A percentile compares a stretch with the other conserved stretches of the same genome.
These are phyloP conservation scores for Anoura caudifer DNA, from an alignment of 2,113 vertebrate species.

Conservation along the genomic window DNA sequence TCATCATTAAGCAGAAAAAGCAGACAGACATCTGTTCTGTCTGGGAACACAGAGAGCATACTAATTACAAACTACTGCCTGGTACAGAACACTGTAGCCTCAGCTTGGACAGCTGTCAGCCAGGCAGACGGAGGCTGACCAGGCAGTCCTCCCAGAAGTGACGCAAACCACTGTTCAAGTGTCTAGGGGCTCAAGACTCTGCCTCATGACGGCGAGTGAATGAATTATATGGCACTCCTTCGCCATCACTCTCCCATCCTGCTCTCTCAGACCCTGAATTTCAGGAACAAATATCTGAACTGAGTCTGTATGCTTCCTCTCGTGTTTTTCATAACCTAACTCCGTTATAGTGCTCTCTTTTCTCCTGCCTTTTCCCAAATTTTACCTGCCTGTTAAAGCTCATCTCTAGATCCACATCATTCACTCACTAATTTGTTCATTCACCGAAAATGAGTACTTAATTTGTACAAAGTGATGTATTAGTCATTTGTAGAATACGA, in stretches of 20 bases:
- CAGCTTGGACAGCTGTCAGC: neutral
- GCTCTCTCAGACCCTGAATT: neutral
- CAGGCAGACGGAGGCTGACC: neutral
- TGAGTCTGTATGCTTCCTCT: neutral
- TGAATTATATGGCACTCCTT: neutral
- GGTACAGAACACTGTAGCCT: neutral
- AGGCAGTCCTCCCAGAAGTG: neutral
- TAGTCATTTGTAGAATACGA: neutral
- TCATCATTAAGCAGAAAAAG: constrained; percentile 45
- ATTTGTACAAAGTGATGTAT: neutral
- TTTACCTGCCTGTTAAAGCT: neutral
- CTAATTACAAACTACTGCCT: constrained; percentile 50
- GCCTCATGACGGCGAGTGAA: neutral
- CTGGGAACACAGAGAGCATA: constrained; percentile 50
- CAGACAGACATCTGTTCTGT: constrained; percentile 69
- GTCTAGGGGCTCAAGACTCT: neutral
- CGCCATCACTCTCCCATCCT: neutral
- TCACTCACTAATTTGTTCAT: neutral
- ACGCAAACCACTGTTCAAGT: neutral
- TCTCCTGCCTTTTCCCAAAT: neutral
- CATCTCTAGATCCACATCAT: neutral
- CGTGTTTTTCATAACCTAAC: neutral
- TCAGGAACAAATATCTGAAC: neutral
- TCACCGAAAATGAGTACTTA: neutral
- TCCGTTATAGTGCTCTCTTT: neutral